Evolutionary conservation across 2,888 invertebrate species (phyloP), one percentile per base, ranked within the genome.

Genomic region (Drosophila histrio): DNA sequence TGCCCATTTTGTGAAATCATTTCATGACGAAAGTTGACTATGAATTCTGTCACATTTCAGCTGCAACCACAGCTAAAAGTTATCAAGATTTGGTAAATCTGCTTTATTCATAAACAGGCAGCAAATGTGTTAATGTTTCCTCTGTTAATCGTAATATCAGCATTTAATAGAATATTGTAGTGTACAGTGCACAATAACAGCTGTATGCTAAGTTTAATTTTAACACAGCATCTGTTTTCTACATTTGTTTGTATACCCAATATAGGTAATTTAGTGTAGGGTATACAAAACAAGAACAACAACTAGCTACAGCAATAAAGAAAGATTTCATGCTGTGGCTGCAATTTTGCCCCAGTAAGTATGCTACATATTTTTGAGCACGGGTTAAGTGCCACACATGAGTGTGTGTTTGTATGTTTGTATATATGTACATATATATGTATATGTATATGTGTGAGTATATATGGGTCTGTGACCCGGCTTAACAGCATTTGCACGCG

Each of bases 311-410:
- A 62, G 71, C 70, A 78, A 73, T 70, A 61, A 64, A 74, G 58
- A 61, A 77, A 61, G 76, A 79, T 75, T 79, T 79, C 64, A 72
- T 79, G 70, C 65, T 78, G 68, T 32, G 72, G 79, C 85, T 84
- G 85, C 79, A 76, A 69, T 76, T 82, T 76, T 81, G 73, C 86
- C 83, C 79, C 80, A 85, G 77, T 82, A 85, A 81, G 83, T 79
- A 79, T 69, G 80, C 86, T 79, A 85, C 86, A 82, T 76, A 78
- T 72, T 73, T 76, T 66, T 63, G 60, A 73, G 81, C 63, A 70
- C 75, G 85, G 87, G 87, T 86, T 87, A 81, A 77, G 79, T 77
- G 79, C 75, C 72, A 53, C 54, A 36, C 46, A 44, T 32, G 53
- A 57, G 61, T 66, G 57, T 63, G 44, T 47, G 52, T 67, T 56